Evolutionary conservation across 2,113 vertebrate genomes (phyloP).

Genomic region (Psephotus haematonotus): DNA sequence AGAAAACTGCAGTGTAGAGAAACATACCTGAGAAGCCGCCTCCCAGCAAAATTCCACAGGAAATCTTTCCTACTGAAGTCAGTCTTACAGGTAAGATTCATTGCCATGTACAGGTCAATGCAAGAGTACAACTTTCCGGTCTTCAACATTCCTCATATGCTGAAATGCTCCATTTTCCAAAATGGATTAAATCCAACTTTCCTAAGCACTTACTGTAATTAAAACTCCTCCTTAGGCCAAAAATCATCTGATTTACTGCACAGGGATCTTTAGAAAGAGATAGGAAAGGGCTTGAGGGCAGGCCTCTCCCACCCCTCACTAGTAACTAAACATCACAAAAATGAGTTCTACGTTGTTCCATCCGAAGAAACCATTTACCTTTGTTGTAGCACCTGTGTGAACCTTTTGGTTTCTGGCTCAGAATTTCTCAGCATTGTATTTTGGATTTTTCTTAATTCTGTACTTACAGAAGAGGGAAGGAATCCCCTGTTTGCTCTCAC

Average conservation of each 20-base stretch:
- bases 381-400: not conserved
- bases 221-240: not conserved
- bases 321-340: not conserved
- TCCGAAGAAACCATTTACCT: not conserved
- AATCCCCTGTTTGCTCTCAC: not conserved
- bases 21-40: not conserved
- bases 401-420: not conserved
- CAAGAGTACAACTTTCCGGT: not conserved
- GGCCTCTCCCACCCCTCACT: not conserved
- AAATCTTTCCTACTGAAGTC: no score
- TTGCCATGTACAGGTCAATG: no score
- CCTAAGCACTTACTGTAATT: not conserved
- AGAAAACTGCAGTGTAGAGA: not conserved
- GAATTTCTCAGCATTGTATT: not conserved
- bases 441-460: not conserved
- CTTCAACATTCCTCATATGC: not conserved
- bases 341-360: not conserved
- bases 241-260: not conserved
- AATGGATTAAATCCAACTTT: not conserved
- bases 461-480: not conserved
- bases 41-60: not conserved
- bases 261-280: not conserved
- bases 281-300: not conserved
- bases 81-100: not conserved
- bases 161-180: not conserved